These are phyloP conservation scores for Vanacampus margaritifer DNA, from an alignment of 2,113 vertebrate genomes.

Conservation along the genomic window DNA sequence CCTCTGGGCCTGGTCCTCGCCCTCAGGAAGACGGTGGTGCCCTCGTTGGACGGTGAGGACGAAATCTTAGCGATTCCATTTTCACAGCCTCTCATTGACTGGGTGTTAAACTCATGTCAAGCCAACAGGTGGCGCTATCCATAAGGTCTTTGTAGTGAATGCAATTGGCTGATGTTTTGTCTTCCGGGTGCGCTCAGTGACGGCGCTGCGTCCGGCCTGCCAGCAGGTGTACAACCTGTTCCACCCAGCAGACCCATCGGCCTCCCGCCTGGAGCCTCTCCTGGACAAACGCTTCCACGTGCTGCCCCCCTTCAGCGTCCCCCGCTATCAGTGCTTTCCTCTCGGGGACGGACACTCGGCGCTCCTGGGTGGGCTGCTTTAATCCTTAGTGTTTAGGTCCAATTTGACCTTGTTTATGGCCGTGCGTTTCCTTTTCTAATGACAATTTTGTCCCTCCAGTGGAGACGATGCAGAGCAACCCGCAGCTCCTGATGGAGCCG, in stretches of 20 bases:
- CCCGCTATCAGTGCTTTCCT: constrained; percentile 95
- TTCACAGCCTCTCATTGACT: background rate
- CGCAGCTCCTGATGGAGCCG: constrained; percentile 87
- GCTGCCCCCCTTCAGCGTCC: constrained; percentile 86
- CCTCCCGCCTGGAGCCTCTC: constrained; percentile 93
- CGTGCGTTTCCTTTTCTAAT: background rate
- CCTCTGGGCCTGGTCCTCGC: constrained; percentile 93
- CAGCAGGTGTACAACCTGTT: constrained; percentile 98
- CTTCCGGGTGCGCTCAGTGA: constrained; percentile 51
- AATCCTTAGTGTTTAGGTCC: background rate
- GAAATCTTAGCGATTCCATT: too few species aligned
- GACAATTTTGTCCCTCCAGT: constrained; percentile 67
- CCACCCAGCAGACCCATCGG: constrained; percentile 94
- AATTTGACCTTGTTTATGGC: background rate
- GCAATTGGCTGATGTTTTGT: background rate
- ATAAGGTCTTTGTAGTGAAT: too few species aligned
- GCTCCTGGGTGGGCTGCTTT: constrained; percentile 71
- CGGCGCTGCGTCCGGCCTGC: constrained; percentile 88
- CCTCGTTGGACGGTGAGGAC: constrained; percentile 81
- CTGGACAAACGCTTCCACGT: constrained; percentile 90
- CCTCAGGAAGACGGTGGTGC: constrained; percentile 91
- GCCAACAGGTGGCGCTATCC: too few species aligned
- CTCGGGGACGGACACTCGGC: constrained; percentile 91
- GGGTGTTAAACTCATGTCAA: background rate
- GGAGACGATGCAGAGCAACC: constrained; percentile 92